Percentiles rank a stretch among this genome's conserved stretches.
These are phyloP conservation scores for Ips typographus DNA, from an alignment of 1,140 invertebrate genomes.

Conservation along the genomic window DNA sequence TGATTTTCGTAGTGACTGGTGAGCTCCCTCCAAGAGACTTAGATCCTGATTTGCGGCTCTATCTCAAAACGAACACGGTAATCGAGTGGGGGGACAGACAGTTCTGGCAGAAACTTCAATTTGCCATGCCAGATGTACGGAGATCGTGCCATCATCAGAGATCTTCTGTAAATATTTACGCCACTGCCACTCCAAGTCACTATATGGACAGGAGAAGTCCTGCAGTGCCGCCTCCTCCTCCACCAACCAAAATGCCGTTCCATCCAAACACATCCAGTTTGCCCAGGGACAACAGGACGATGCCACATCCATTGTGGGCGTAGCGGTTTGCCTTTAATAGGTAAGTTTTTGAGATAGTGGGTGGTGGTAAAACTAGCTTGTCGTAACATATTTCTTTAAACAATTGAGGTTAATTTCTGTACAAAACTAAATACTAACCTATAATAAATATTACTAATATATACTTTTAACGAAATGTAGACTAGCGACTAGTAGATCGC, in stretches of 20 bases:
- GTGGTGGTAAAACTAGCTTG: not conserved
- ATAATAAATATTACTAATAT: too few species aligned
- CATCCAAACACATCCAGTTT: conserved; percentile 51
- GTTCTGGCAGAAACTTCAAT: conserved; percentile 93
- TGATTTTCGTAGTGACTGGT: conserved; percentile 84
- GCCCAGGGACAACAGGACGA: conserved; percentile 47
- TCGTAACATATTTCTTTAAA: too few species aligned
- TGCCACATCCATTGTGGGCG: conserved; percentile 59
- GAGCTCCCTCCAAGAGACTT: conserved; percentile 82
- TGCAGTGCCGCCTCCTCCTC: conserved; percentile 62
- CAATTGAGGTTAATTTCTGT: too few species aligned
- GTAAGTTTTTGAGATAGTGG: conserved; percentile 37
- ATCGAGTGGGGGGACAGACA: conserved; percentile 90
- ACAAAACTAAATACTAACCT: too few species aligned
- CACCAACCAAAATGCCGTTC: conserved; percentile 55
- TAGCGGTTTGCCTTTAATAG: conserved; percentile 52
- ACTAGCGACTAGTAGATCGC: too few species aligned
- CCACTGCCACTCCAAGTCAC: conserved; percentile 50
- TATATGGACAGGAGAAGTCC: conserved; percentile 60
- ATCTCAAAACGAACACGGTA: conserved; percentile 86
- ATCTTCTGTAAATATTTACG: conserved; percentile 66
- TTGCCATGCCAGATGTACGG: conserved; percentile 81
- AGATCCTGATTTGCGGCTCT: conserved; percentile 84
- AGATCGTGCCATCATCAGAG: conserved; percentile 61
- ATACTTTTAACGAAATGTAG: too few species aligned